Conservation (phyloP, 2,888 invertebrate genomes). For the Epistrophe eligans region DNA sequence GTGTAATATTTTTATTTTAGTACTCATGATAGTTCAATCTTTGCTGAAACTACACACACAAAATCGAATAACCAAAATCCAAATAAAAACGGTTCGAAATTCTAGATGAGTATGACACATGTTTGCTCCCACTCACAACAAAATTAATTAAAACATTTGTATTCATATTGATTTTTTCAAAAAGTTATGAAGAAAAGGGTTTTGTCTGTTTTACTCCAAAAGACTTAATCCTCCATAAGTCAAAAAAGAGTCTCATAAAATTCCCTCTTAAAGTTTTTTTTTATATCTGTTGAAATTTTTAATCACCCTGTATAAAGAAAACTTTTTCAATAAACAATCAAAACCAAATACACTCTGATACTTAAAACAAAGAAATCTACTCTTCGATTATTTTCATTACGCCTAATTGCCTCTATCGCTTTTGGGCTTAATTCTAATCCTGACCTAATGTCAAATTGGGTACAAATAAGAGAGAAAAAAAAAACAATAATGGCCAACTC, state of each 20-base stretch:
- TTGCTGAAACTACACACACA: too few relatives aligned
- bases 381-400: constrained; percentile 39
- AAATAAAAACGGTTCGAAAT: too few relatives aligned
- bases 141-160: too few relatives aligned
- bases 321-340: background rate
- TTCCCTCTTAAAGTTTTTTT: background rate
- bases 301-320: background rate
- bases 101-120: too few relatives aligned
- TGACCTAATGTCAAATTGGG: constrained; percentile 45
- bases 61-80: too few relatives aligned
- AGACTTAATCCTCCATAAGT: background rate
- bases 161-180: too few relatives aligned
- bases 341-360: background rate
- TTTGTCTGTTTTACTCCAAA: too few relatives aligned
- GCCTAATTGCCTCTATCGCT: constrained; percentile 40
- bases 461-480: constrained; percentile 5
- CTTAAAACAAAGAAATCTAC: constrained; percentile 4
- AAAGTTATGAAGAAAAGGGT: too few relatives aligned
- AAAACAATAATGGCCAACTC: constrained; percentile 18
- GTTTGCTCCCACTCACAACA: too few relatives aligned
- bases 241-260: background rate
- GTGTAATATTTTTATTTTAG: too few relatives aligned
- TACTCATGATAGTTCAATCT: too few relatives aligned
- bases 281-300: background rate
- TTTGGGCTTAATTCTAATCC: constrained; percentile 35